Percentiles rank a stretch among this genome's conserved stretches.
phyloP scores from a whole-genome alignment of 2,113 vertebrate genomes.

The Ailurus styani region DNA sequence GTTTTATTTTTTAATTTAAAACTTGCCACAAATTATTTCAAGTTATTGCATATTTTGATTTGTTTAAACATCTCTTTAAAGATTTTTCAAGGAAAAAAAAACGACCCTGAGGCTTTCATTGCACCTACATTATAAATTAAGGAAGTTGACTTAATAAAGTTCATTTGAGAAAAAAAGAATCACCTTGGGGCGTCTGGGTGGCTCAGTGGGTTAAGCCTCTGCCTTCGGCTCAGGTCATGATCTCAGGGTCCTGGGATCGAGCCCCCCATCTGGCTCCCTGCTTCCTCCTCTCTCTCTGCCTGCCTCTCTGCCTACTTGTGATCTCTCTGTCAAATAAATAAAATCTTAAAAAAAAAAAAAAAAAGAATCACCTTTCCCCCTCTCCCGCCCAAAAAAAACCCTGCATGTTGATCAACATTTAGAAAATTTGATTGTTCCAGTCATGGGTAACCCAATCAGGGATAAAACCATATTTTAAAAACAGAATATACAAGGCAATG shows the following conservation, averaged over 20 bases:
- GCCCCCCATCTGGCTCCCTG: no score
- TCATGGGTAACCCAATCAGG: slow-evolving; percentile 72
- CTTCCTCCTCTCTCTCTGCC: no score
- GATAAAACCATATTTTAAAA: slow-evolving; percentile 73
- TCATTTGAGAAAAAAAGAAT: slow-evolving; percentile 71
- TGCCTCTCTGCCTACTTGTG: no score
- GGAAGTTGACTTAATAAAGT: slow-evolving; percentile 72
- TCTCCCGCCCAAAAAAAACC: slow-evolving; percentile 71
- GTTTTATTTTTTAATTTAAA: slow-evolving; percentile 59
- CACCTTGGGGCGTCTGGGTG: no score
- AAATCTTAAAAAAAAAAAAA: no score
- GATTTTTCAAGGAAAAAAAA: slow-evolving; percentile 35
- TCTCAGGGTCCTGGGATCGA: no score
- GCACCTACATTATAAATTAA: slow-evolving; percentile 74
- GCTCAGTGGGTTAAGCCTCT: no score
- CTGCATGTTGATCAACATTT: slow-evolving; percentile 69
- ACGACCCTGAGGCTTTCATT: slow-evolving; percentile 73
- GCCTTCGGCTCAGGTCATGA: no score
- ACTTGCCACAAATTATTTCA: slow-evolving; percentile 83
- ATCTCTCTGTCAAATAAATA: no score
- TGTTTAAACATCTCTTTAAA: slow-evolving; percentile 80
- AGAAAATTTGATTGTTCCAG: slow-evolving; percentile 72
- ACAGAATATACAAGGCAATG: slow-evolving; percentile 68
- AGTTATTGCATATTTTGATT: slow-evolving; percentile 80
- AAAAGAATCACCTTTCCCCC: slow-evolving; percentile 74